Evolutionary conservation across 2,113 vertebrate species (phyloP).

Genomic region (Psilopogon haemacephalus): DNA sequence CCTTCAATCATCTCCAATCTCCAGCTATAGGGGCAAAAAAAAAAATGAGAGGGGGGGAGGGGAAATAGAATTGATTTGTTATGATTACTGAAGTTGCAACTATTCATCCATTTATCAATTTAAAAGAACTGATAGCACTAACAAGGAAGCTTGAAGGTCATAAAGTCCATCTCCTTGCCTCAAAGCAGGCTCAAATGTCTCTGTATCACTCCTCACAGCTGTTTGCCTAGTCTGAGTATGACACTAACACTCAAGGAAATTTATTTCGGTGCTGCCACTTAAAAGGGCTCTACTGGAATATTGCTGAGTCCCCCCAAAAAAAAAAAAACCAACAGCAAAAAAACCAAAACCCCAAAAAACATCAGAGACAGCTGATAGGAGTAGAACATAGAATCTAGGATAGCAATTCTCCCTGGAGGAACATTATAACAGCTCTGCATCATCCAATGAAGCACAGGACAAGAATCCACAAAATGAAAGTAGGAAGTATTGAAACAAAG

Average conservation of each 20-base stretch:
- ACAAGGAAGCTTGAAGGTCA: background rate
- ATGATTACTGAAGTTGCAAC: background rate
- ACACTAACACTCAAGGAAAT: background rate
- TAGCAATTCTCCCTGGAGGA: background rate
- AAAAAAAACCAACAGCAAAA: no score
- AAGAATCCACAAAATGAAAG: conserved; percentile 1
- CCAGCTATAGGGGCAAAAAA: background rate
- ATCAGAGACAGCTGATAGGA: background rate
- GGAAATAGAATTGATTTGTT: background rate
- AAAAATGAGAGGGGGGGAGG: no score
- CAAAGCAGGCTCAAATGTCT: background rate
- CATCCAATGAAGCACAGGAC: background rate
- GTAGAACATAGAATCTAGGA: background rate
- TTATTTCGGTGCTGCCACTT: background rate
- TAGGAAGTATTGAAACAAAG: background rate
- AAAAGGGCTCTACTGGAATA: background rate
- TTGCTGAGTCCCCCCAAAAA: background rate
- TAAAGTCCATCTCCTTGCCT: background rate
- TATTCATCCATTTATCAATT: background rate
- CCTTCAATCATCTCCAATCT: background rate
- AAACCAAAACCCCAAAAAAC: no score
- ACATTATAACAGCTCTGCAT: background rate
- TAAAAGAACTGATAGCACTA: background rate
- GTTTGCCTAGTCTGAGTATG: background rate
- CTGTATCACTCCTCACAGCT: background rate